Evolutionary conservation across 2,113 vertebrate genomes (phyloP).

Genomic region (Gobiocypris rarus): DNA sequence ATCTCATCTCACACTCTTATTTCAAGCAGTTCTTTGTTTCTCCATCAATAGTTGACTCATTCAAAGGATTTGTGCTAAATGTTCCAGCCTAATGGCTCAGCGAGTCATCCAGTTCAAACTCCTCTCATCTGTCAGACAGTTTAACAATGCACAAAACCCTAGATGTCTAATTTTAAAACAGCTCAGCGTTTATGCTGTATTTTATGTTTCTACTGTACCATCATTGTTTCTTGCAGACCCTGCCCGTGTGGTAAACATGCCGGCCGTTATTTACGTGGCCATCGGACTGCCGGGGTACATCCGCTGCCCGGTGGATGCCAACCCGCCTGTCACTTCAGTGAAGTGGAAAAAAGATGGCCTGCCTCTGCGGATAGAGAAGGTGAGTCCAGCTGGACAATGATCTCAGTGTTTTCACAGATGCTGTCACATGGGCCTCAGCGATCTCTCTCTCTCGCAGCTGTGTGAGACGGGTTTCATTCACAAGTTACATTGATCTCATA

Average conservation of each 20-base stretch:
- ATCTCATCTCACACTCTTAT: background rate
- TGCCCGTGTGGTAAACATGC: constrained; percentile 97
- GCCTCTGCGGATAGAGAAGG: constrained; percentile 94
- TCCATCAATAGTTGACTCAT: background rate
- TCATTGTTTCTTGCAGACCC: constrained; percentile 78
- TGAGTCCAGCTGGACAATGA: constrained; percentile 56
- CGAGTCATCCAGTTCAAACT: background rate
- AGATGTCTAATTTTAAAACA: background rate
- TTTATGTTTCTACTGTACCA: background rate
- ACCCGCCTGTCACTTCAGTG: constrained; percentile 90
- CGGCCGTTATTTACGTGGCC: constrained; percentile 91
- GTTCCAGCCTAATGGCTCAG: background rate
- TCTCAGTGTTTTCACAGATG: background rate
- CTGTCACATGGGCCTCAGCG: background rate
- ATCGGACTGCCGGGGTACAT: constrained; percentile 95
- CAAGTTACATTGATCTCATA: constrained; percentile 24
- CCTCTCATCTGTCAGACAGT: constrained; percentile 6
- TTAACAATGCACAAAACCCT: background rate
- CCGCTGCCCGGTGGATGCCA: constrained; percentile 94
- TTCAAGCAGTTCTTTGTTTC: constrained; percentile 9
- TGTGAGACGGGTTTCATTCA: constrained; percentile 33
- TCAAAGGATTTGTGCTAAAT: background rate
- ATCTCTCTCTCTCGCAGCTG: background rate
- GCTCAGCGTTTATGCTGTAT: background rate
- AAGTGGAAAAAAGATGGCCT: constrained; percentile 98